These are phyloP conservation scores for Oriolus oriolus DNA, from an alignment of 2,113 vertebrate genomes.

Conservation along the genomic window DNA sequence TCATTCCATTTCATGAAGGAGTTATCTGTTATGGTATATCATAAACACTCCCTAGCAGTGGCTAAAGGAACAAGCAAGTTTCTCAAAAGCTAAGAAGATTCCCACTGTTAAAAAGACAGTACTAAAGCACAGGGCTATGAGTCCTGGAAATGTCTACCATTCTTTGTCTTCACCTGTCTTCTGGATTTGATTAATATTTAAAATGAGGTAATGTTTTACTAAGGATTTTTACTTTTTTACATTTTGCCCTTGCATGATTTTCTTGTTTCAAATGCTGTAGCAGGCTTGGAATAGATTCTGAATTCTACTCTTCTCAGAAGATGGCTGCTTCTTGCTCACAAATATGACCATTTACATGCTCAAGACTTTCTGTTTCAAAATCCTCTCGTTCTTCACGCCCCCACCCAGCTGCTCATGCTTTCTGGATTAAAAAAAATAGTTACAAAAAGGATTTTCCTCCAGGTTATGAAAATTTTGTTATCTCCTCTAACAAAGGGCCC, in stretches of 20 bases:
- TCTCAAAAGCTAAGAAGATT: not conserved
- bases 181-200: not conserved
- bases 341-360: not conserved
- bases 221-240: not conserved
- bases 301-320: not conserved
- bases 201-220: not conserved
- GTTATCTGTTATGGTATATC: not conserved
- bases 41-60: not conserved
- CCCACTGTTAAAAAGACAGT: not conserved
- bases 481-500: not conserved
- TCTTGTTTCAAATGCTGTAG: not conserved
- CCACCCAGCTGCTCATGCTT: constrained; percentile 27
- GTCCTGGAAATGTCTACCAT: not conserved
- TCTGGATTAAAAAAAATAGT: not conserved
- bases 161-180: not conserved
- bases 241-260: not conserved
- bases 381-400: not conserved
- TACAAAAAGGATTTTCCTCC: not conserved
- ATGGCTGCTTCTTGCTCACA: not conserved
- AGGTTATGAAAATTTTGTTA: not conserved
- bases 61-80: not conserved
- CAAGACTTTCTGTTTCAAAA: constrained; percentile 8
- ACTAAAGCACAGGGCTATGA: not conserved
- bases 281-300: not conserved
- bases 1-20: not conserved